These are phyloP conservation scores for Diplodus sargus DNA, from an alignment of 2,797 vertebrate genomes.

Conservation along the genomic window DNA sequence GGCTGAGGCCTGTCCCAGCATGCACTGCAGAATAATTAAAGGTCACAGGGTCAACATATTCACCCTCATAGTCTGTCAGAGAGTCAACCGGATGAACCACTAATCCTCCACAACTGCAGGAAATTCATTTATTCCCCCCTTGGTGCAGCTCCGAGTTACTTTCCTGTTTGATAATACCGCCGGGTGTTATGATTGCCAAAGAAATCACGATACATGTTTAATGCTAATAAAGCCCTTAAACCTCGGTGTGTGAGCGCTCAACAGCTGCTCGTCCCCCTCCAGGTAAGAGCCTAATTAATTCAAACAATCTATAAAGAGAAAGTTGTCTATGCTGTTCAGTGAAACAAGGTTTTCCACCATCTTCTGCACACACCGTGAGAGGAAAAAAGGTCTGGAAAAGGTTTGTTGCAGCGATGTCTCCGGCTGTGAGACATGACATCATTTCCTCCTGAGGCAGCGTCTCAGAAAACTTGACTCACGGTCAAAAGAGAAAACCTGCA, in stretches of 20 bases:
- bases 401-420: conserved; percentile 37
- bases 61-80: background rate
- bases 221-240: background rate
- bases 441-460: conserved; percentile 63
- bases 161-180: conserved; percentile 3
- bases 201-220: background rate
- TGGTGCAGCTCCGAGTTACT: background rate
- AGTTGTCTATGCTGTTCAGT: background rate
- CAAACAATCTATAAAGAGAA: background rate
- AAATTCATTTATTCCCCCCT: background rate
- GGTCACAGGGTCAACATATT: background rate
- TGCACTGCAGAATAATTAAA: background rate
- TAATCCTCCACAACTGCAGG: background rate
- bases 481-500: conserved; percentile 42
- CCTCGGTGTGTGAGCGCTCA: background rate
- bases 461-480: conserved; percentile 45
- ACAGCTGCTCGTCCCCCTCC: background rate
- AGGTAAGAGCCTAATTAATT: background rate
- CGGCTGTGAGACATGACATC: conserved; percentile 70
- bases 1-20: no score
- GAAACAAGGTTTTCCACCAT: conserved; percentile 10
- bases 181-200: background rate
- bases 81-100: background rate
- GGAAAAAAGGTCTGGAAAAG: conserved; percentile 67
- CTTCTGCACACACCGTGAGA: background rate